These are phyloP conservation scores for Pimephales promelas DNA, from an alignment of 2,113 vertebrate species.

Conservation along the genomic window DNA sequence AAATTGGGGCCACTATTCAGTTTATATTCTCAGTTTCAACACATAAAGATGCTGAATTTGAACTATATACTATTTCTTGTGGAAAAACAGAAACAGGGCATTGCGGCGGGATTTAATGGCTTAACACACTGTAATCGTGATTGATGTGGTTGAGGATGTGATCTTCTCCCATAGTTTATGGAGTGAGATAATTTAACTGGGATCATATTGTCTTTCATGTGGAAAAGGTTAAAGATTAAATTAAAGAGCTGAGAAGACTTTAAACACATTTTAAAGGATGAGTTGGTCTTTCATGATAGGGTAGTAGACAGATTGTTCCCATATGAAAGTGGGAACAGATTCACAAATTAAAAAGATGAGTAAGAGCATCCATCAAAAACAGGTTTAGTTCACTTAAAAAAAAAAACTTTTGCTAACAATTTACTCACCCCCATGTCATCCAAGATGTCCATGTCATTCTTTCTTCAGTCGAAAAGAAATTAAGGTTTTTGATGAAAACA, in stretches of 20 bases:
- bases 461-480: too few species aligned
- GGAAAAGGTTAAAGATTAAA: constrained; percentile 26
- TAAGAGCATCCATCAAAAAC: not conserved
- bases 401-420: too few species aligned
- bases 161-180: not conserved
- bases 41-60: not conserved
- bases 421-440: too few species aligned
- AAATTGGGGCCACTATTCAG: not conserved
- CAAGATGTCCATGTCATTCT: too few species aligned
- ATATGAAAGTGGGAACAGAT: constrained; percentile 8
- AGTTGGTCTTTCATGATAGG: not conserved
- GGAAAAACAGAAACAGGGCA: not conserved
- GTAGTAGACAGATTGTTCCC: not conserved
- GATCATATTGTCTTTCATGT: constrained; percentile 34
- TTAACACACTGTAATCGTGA: constrained; percentile 9
- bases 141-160: not conserved
- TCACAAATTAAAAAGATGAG: not conserved
- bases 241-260: constrained; percentile 33
- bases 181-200: constrained; percentile 50
- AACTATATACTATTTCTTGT: not conserved
- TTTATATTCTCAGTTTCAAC: not conserved
- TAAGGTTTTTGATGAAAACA: too few species aligned
- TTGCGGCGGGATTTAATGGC: not conserved
- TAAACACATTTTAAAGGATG: constrained; percentile 1
- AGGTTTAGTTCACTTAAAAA: too few species aligned